Conservation (phyloP, 2,888 invertebrate species). For the Teleiodes luculella region DNA sequence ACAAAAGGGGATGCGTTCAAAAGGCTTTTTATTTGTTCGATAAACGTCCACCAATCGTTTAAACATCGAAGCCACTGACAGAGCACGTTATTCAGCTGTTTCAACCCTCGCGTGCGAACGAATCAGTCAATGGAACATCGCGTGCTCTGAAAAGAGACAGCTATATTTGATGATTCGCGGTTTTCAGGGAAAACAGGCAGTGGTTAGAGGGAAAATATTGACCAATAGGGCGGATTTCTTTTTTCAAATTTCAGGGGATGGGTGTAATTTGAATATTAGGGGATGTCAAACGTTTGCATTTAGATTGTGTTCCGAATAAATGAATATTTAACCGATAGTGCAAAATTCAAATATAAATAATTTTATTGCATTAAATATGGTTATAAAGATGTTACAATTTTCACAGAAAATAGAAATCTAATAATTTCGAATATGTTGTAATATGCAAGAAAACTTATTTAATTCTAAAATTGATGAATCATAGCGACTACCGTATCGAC, state of each 20-base stretch:
- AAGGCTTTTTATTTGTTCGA: slow-evolving; percentile 37
- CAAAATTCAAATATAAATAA: neutral
- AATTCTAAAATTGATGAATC: no score
- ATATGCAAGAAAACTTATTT: no score
- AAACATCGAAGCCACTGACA: slow-evolving; percentile 68
- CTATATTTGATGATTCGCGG: slow-evolving; percentile 49
- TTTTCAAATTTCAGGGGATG: slow-evolving; percentile 8
- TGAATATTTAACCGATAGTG: neutral
- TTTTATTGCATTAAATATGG: no score
- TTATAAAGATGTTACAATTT: no score
- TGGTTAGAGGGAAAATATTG: slow-evolving; percentile 41
- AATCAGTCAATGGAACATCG: slow-evolving; percentile 37
- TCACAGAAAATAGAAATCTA: no score
- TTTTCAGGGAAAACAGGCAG: slow-evolving; percentile 55
- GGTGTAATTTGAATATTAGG: slow-evolving; percentile 38
- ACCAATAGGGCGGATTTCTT: slow-evolving; percentile 48
- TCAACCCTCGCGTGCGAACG: slow-evolving; percentile 56
- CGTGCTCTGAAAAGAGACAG: slow-evolving; percentile 41
- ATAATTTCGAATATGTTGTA: no score
- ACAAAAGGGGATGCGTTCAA: slow-evolving; percentile 28
- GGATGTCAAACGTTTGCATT: slow-evolving; percentile 8
- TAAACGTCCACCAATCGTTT: slow-evolving; percentile 65
- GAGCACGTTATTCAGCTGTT: slow-evolving; percentile 38
- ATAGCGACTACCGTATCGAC: no score
- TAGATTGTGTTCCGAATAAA: slow-evolving; percentile 4